Evolutionary conservation across 2,113 vertebrate genomes (phyloP).

Genomic region (Hystrix brachyura): DNA sequence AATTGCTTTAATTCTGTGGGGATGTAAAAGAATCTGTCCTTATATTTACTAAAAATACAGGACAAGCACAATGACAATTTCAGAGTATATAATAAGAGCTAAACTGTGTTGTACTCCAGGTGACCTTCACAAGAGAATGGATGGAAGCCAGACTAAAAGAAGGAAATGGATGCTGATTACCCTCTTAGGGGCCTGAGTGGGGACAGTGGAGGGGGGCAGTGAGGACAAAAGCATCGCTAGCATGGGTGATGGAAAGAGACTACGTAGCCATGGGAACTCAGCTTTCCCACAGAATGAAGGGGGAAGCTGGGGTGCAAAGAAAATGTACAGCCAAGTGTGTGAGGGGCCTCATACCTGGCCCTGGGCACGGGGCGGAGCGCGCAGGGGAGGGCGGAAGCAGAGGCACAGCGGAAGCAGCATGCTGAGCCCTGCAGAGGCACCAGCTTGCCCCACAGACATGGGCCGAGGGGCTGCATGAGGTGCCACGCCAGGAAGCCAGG

Average conservation of each 20-base stretch:
- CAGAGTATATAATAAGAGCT: neutral
- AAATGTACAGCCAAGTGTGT: neutral
- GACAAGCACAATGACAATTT: neutral
- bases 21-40: neutral
- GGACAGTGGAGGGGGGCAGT: neutral
- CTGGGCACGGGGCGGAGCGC: neutral
- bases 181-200: neutral
- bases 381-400: neutral
- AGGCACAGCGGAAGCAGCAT: neutral
- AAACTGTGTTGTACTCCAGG: neutral
- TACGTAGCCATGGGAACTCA: neutral
- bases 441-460: neutral
- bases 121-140: neutral
- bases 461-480: neutral
- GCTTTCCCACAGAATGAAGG: neutral
- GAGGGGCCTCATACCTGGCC: neutral
- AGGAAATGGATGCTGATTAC: neutral
- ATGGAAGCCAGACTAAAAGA: slow-evolving; percentile 24
- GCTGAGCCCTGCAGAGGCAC: neutral
- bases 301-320: neutral
- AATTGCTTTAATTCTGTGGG: neutral
- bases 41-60: neutral
- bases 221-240: neutral
- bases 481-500: neutral
- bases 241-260: neutral